Evolutionary conservation across 64 coral and sea anemone genomes (phyloP), one percentile per base, ranked within the genome.

Genomic region (Actinia tenebrosa): DNA sequence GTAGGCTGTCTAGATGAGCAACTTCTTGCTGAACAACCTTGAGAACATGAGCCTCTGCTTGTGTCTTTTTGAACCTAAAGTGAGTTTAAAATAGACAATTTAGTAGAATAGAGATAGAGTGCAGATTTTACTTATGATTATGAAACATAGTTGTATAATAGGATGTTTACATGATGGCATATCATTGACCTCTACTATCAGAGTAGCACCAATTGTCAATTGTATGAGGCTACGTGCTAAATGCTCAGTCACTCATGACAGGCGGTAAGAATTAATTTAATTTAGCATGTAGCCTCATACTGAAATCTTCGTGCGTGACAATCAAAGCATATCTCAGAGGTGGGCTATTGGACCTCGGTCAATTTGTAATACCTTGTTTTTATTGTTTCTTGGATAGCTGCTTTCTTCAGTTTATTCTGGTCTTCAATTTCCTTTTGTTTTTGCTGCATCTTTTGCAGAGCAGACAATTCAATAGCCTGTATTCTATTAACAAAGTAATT

Each of bases 351-450:
- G 30, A 37, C 0, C 30, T 37, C 30, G 30, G 30, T 37, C 30
- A 37, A 37, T 0, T 37, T 37, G 47, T 50, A 50, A 18, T 83
- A 98, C 95, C 97, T 94, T 91, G 87, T 80, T 85, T 88, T 90
- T 46, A 99, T 90, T 62, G 97, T 83, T 90, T 92, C 88, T 60
- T 99, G 97, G 56, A 99, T 85, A 22, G 92, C 68, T 60, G 91
- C 93, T 88, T 95, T 92, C 80, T 92, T 95, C 71, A 90, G 89
- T 80, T 99, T 99, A 81, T 99, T 99, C 52, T 95, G 89, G 56
- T 92, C 85, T 77, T 99, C 97, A 60, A 99, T 99, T 86, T 99
- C 85, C 64, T 99, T 95, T 82, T 99, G 97, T 89, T 99, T 99
- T 55, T 90, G 89, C 56, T 99, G 97, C 93, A 99, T 94, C 77